Percentiles rank a stretch among this genome's conserved stretches.
Conservation (phyloP, 2,113 vertebrate genomes). For the Diadophis punctatus region DNA sequence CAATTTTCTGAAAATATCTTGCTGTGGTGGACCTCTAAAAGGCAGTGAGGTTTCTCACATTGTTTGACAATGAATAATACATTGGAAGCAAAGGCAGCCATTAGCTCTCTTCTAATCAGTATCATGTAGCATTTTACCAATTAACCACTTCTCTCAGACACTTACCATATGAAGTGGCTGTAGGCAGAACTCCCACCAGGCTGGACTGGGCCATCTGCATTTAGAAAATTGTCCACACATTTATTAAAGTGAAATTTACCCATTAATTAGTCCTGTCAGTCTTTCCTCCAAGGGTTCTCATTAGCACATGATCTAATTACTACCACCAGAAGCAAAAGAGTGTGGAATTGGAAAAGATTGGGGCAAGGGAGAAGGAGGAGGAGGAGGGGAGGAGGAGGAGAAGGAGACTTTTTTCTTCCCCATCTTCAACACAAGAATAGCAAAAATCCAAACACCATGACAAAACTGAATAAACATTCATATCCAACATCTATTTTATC, state of each 20-base stretch:
- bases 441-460: constrained; percentile 11
- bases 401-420: constrained; percentile 12
- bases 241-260: constrained; percentile 96
- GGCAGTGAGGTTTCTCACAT: not conserved
- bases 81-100: constrained; percentile 57
- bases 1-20: constrained; percentile 29
- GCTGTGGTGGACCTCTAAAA: constrained; percentile 26
- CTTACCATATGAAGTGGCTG: constrained; percentile 87
- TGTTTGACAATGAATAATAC: constrained; percentile 56
- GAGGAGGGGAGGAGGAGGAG: not conserved
- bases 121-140: constrained; percentile 86
- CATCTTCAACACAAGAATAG: constrained; percentile 34
- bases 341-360: not conserved
- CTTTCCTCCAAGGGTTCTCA: constrained; percentile 82
- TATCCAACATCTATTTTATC: not conserved
- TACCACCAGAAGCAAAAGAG: constrained; percentile 65
- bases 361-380: constrained; percentile 3
- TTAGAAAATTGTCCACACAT: constrained; percentile 92
- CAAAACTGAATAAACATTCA: constrained; percentile 16
- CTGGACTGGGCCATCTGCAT: constrained; percentile 86
- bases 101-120: constrained; percentile 68
- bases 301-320: constrained; percentile 86
- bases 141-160: constrained; percentile 93
- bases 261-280: constrained; percentile 87
- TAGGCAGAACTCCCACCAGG: constrained; percentile 79